These are phyloP conservation scores for Rhinoptilus africanus DNA, from an alignment of 2,113 vertebrate species.

Conservation along the genomic window DNA sequence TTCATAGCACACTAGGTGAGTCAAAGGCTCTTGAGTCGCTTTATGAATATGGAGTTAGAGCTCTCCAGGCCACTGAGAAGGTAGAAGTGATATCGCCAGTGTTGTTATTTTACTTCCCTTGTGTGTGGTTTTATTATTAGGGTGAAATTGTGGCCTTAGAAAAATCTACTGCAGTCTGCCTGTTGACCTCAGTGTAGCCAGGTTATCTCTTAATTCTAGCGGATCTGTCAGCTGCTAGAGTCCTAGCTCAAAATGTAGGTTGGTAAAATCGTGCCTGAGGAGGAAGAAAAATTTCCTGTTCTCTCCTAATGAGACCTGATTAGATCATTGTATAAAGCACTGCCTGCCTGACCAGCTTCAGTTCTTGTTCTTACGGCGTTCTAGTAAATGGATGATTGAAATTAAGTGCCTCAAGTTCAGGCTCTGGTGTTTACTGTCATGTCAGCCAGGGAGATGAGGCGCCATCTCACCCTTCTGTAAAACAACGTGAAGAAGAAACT, in stretches of 20 bases:
- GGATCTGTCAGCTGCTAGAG: neutral
- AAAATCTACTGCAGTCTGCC: neutral
- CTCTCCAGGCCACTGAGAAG: neutral
- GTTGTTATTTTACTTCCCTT: neutral
- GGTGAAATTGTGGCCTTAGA: neutral
- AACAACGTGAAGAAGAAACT: neutral
- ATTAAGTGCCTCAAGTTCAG: neutral
- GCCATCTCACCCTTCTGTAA: neutral
- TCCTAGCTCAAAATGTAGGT: neutral
- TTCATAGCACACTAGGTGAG: neutral
- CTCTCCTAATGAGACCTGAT: constrained; percentile 35
- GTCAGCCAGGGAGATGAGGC: neutral
- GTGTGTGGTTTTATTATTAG: neutral
- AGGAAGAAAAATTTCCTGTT: constrained; percentile 41
- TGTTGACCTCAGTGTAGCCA: neutral
- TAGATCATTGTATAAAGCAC: constrained; percentile 1
- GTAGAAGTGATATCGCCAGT: neutral
- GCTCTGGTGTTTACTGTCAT: neutral
- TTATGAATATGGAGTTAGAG: constrained; percentile 47
- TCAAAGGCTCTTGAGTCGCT: neutral
- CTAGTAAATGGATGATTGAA: neutral
- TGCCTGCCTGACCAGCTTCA: constrained; percentile 29
- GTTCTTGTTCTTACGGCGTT: neutral
- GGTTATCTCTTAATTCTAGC: neutral
- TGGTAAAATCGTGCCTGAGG: constrained; percentile 34